Evolutionary conservation across 2,797 vertebrate species (phyloP), one percentile per base, ranked within the genome.

Genomic region (Oreortyx pictus): DNA sequence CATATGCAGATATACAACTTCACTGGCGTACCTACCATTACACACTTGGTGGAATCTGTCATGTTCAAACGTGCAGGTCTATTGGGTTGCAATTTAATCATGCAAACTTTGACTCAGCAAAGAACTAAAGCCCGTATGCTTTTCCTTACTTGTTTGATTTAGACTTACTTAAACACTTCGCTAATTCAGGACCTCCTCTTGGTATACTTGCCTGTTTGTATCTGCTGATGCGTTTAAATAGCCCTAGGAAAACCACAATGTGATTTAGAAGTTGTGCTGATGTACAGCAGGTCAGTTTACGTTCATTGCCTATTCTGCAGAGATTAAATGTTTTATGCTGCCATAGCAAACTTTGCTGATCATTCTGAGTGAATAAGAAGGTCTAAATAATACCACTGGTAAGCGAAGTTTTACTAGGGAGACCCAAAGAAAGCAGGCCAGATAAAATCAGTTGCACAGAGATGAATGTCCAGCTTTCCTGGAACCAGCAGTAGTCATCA

Each of bases 1-100:
- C 17, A 41, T 46, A 73, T 71, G 31, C 47, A 94, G 78, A 91
- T 84, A 50, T 60, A 41, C 19, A 92, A 79, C 88, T 91, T 79
- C 81, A 66, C n/a, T 74, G 72, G n/a, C 7, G 31, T 54, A 66
- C 43, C 41, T 62, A 56, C 47, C 84, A 47, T 86, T 88, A 44
- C 24, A 79, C 2, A 0, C 86, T 82, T 84, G 0, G 0, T 67
- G 22, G 64, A 66, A 33, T 62, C 33, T 49, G 25, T 60, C 68
- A 17, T 43, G 84, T 88, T 67, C 64, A 85, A 77, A 61, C 3
- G 0, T 60, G 78, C 19, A 65, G 13, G 13, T 67, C 88, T 88
- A 29, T 84, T 1, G 3, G 13, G 6, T 13, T 90, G 41, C 27
- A 67, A 24, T 85, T 86, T 71, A 64, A 37, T 41, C 37, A 54